phyloP scores from a whole-genome alignment of 2,113 vertebrate genomes.

The Psephotus haematonotus region DNA sequence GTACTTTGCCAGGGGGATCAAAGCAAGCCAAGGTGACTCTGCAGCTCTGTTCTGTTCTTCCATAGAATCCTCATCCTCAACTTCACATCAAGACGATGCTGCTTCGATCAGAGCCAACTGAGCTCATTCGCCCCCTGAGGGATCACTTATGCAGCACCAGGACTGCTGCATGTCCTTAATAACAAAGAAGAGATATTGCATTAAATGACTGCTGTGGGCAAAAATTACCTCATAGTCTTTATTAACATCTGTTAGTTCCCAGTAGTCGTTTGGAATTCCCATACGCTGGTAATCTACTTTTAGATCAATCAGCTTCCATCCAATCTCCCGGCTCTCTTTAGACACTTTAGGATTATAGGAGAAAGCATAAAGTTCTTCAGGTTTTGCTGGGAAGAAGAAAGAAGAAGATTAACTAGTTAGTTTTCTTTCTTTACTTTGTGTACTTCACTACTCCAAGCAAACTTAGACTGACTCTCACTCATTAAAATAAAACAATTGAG shows the following conservation, averaged over 20 bases:
- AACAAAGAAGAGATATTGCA: neutral
- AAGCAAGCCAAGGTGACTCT: slow-evolving; percentile 12
- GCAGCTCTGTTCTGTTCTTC: neutral
- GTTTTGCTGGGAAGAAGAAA: slow-evolving; percentile 61
- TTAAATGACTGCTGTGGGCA: neutral
- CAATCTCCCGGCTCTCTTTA: slow-evolving; percentile 73
- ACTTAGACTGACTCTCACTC: neutral
- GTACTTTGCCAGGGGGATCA: neutral
- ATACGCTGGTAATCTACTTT: slow-evolving; percentile 78
- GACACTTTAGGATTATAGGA: slow-evolving; percentile 80
- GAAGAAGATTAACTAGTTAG: neutral
- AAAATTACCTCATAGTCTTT: slow-evolving; percentile 79
- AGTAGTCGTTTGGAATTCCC: slow-evolving; percentile 79
- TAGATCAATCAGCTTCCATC: slow-evolving; percentile 78
- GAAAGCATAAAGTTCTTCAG: slow-evolving; percentile 84
- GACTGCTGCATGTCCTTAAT: neutral
- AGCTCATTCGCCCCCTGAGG: neutral
- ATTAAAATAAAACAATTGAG: neutral
- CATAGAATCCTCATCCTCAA: neutral
- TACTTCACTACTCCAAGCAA: neutral
- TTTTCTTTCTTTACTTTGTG: neutral
- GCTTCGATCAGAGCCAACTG: neutral
- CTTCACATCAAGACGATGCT: neutral
- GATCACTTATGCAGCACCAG: neutral
- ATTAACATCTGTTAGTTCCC: slow-evolving; percentile 79